A percentile compares a stretch with the other conserved stretches of the same genome.
These are phyloP conservation scores for Parazoanthus atlanticus DNA, from an alignment of 92 coral and sea anemone species.

Conservation along the genomic window DNA sequence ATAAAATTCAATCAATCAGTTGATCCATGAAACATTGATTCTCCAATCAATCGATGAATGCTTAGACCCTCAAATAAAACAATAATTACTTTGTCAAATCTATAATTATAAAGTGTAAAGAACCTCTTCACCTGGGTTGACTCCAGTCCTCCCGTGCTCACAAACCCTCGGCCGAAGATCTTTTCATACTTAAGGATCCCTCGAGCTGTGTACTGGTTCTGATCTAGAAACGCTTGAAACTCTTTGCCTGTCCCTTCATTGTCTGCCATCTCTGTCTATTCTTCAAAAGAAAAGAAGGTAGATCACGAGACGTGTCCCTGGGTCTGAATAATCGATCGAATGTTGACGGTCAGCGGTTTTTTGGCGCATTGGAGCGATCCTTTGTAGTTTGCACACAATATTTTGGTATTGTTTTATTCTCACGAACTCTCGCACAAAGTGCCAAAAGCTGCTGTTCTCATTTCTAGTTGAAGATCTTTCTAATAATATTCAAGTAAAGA, in stretches of 20 bases:
- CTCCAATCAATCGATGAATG: too few relatives aligned
- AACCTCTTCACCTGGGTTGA: constrained; percentile 77
- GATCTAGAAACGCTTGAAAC: constrained; percentile 85
- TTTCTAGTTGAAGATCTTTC: background rate
- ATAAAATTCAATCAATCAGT: too few relatives aligned
- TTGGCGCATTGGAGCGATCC: constrained; percentile 18
- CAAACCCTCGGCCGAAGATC: constrained; percentile 91
- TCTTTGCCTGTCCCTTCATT: constrained; percentile 43
- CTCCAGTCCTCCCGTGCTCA: constrained; percentile 94
- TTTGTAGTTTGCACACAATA: background rate
- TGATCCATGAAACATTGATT: too few relatives aligned
- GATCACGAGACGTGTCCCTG: too few relatives aligned
- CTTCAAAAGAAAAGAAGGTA: too few relatives aligned
- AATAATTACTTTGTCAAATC: too few relatives aligned
- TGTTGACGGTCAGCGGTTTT: constrained; percentile 21
- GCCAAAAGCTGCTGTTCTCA: background rate
- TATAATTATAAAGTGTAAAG: too few relatives aligned
- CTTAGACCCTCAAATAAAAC: too few relatives aligned
- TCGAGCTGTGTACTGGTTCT: constrained; percentile 85
- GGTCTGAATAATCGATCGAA: too few relatives aligned
- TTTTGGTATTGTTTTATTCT: background rate
- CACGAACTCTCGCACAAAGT: constrained; percentile 8
- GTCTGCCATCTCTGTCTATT: background rate
- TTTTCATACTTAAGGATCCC: constrained; percentile 90
- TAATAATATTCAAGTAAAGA: background rate